These are phyloP conservation scores for Apeira syringaria DNA, from an alignment of 2,888 invertebrate genomes.

Conservation along the genomic window DNA sequence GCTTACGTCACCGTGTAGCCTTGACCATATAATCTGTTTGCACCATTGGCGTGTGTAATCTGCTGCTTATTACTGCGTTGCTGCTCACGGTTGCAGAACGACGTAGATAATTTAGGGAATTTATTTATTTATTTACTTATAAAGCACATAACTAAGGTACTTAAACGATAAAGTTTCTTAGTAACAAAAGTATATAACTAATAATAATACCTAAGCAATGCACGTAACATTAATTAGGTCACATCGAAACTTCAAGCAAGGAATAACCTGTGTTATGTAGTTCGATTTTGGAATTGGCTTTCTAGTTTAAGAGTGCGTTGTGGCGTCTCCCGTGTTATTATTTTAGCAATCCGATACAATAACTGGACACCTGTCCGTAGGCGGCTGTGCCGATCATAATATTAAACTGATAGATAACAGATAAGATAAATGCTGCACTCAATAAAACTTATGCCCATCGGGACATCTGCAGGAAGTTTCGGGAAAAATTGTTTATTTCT, in stretches of 20 bases:
- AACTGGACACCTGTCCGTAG: conserved; percentile 44
- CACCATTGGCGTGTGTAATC: conserved; percentile 42
- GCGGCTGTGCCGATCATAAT: conserved; percentile 63
- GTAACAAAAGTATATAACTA: too few species aligned
- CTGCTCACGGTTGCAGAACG: conserved; percentile 10
- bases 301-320: conserved; percentile 14
- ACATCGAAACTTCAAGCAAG: too few species aligned
- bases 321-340: conserved; percentile 31
- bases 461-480: conserved; percentile 29
- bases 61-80: conserved; percentile 21
- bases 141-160: too few species aligned
- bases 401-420: conserved; percentile 77
- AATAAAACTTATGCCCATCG: conserved; percentile 50
- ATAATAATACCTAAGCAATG: too few species aligned
- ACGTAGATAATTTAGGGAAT: conserved; percentile 33
- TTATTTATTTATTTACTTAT: too few species aligned
- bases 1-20: conserved; percentile 67
- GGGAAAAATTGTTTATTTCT: conserved; percentile 16
- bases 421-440: conserved; percentile 72
- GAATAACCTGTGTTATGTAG: too few species aligned
- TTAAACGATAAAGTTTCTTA: too few species aligned
- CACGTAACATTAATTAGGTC: too few species aligned
- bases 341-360: conserved; percentile 41
- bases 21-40: conserved; percentile 66
- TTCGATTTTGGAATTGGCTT: too few species aligned